phyloP scores from a whole-genome alignment of 2,797 vertebrate genomes.

The Phrynocephalus guinanensis region DNA sequence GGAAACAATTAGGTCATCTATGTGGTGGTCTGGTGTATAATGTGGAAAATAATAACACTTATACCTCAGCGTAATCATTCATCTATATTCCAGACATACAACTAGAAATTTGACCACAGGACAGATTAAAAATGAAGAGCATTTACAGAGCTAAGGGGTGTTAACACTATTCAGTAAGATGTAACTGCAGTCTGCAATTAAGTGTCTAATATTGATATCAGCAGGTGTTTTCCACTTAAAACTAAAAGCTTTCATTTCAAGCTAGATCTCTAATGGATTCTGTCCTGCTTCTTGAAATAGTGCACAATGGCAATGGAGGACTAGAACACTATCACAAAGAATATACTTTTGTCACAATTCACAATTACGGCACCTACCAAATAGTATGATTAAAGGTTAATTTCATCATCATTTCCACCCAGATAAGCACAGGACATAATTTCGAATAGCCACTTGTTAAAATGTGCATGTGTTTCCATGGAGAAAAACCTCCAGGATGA shows the following conservation, averaged over 20 bases:
- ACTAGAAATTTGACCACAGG: slow-evolving; percentile 1
- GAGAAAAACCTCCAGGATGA: neutral
- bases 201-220: slow-evolving; percentile 15
- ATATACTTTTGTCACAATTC: slow-evolving; percentile 3
- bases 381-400: slow-evolving; percentile 18
- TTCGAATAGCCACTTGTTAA: neutral
- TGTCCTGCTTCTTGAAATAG: slow-evolving; percentile 50
- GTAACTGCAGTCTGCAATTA: slow-evolving; percentile 22
- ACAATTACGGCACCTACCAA: neutral
- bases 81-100: neutral
- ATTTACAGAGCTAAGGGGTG: slow-evolving; percentile 19
- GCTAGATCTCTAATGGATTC: slow-evolving; percentile 45
- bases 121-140: neutral
- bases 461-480: neutral
- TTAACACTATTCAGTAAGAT: neutral
- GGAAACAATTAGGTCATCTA: too few species aligned
- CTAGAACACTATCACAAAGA: slow-evolving; percentile 12
- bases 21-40: neutral
- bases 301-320: slow-evolving; percentile 57
- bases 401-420: neutral
- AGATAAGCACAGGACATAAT: slow-evolving; percentile 34
- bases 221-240: slow-evolving; percentile 37
- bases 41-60: neutral
- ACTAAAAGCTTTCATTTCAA: slow-evolving; percentile 42
- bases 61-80: slow-evolving; percentile 2